Evolutionary conservation across 2,888 invertebrate genomes (phyloP).

Genomic region (Chydorus sphaericus): DNA sequence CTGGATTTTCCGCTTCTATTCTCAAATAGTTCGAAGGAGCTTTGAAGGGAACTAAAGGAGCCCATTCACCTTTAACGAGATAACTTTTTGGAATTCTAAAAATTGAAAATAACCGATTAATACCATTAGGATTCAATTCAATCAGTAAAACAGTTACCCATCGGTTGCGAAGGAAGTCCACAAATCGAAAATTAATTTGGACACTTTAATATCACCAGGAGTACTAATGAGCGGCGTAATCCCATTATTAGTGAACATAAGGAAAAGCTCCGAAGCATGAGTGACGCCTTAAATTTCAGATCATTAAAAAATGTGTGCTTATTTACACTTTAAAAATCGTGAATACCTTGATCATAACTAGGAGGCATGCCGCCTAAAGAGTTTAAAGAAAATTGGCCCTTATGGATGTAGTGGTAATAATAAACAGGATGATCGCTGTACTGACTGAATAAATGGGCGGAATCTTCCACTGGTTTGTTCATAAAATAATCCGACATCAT

Average conservation of each 20-base stretch:
- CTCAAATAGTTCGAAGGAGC: neutral
- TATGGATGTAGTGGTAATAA: neutral
- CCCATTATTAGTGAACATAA: neutral
- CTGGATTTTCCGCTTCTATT: neutral
- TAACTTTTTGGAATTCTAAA: neutral
- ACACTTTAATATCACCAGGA: neutral
- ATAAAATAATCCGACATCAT: neutral
- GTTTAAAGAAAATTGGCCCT: neutral
- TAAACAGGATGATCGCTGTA: neutral
- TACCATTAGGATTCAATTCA: neutral
- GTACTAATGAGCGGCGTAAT: neutral
- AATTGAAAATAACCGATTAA: neutral
- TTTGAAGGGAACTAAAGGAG: neutral
- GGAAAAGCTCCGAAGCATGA: neutral
- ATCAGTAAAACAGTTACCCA: neutral
- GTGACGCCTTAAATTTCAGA: neutral
- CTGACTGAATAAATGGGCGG: neutral
- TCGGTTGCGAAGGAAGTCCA: constrained; percentile 6
- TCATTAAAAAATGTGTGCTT: too few species aligned
- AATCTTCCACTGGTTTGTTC: neutral
- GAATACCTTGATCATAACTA: neutral
- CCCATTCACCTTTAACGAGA: neutral
- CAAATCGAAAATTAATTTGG: neutral
- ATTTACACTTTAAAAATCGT: too few species aligned
- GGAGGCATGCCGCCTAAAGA: neutral